A percentile compares a stretch with the other conserved stretches of the same genome.
These are phyloP conservation scores for Balaenoptera acutorostrata DNA, from an alignment of 2,113 vertebrate species.

Conservation along the genomic window DNA sequence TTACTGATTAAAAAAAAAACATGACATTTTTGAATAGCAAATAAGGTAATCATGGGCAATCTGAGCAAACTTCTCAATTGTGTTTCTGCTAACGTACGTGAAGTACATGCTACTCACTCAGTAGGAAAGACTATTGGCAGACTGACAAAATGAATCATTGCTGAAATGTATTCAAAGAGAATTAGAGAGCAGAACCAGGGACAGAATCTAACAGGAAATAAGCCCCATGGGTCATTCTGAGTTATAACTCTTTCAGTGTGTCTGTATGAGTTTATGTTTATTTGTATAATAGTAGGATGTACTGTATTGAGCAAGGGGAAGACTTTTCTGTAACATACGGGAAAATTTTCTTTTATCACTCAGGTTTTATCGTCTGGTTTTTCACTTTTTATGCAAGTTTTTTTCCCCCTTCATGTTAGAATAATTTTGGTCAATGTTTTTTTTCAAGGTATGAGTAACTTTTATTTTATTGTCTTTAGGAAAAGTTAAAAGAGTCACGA, in stretches of 20 bases:
- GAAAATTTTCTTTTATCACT: slow-evolving; percentile 45
- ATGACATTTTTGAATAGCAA: neutral
- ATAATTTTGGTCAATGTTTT: neutral
- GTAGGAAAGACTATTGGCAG: slow-evolving; percentile 45
- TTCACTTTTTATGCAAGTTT: slow-evolving; percentile 55
- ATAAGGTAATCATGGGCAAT: neutral
- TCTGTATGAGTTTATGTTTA: slow-evolving; percentile 50
- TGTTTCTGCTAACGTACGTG: slow-evolving; percentile 49
- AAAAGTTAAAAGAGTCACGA: neutral
- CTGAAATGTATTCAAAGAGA: slow-evolving; percentile 38
- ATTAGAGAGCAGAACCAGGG: slow-evolving; percentile 26
- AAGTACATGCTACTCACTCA: slow-evolving; percentile 32
- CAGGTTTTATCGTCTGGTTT: slow-evolving; percentile 33
- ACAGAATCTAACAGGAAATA: slow-evolving; percentile 56
- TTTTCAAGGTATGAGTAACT: neutral
- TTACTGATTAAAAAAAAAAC: neutral
- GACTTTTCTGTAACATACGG: slow-evolving; percentile 35
- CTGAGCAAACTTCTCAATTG: neutral
- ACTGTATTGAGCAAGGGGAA: slow-evolving; percentile 51
- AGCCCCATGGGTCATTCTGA: slow-evolving; percentile 54
- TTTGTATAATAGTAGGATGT: slow-evolving; percentile 62
- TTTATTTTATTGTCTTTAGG: neutral
- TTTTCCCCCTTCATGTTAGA: neutral
- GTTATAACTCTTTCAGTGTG: neutral
- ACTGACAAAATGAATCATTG: slow-evolving; percentile 61